Conservation (phyloP, 2,113 vertebrate genomes). For the Aphyosemion australe region DNA sequence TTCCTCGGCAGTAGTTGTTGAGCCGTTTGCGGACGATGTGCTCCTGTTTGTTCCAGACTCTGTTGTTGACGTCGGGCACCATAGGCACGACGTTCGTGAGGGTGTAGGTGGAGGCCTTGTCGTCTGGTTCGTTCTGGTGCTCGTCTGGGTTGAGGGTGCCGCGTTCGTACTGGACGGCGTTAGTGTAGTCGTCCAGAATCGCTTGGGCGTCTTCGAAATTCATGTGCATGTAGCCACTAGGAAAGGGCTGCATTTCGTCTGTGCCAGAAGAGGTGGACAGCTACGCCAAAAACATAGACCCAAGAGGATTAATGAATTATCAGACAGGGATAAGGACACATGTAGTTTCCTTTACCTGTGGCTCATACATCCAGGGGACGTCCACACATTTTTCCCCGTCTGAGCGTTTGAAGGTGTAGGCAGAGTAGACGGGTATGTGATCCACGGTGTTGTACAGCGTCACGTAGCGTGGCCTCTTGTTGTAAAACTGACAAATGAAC, state of each 20-base stretch:
- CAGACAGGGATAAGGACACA: background rate
- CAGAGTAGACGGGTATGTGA: constrained; percentile 74
- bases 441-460: constrained; percentile 67
- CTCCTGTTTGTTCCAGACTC: constrained; percentile 76
- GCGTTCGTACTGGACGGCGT: constrained; percentile 67
- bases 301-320: background rate
- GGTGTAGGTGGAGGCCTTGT: constrained; percentile 79
- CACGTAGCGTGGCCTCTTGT: constrained; percentile 66
- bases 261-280: constrained; percentile 57
- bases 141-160: constrained; percentile 72
- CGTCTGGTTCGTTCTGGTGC: constrained; percentile 67
- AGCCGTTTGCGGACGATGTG: constrained; percentile 68
- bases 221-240: constrained; percentile 48
- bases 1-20: constrained; percentile 75
- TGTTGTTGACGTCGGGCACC: constrained; percentile 58
- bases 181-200: constrained; percentile 68
- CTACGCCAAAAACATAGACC: constrained; percentile 47
- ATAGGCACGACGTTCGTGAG: constrained; percentile 76
- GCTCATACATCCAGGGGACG: constrained; percentile 79
- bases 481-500: constrained; percentile 75
- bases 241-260: constrained; percentile 74
- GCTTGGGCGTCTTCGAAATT: constrained; percentile 76
- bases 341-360: constrained; percentile 65
- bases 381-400: constrained; percentile 68
- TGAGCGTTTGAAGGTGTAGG: constrained; percentile 74